Base-by-base conservation (phyloP, 1,140 invertebrate species). In the Pseudomyrmex gracilis region DNA sequence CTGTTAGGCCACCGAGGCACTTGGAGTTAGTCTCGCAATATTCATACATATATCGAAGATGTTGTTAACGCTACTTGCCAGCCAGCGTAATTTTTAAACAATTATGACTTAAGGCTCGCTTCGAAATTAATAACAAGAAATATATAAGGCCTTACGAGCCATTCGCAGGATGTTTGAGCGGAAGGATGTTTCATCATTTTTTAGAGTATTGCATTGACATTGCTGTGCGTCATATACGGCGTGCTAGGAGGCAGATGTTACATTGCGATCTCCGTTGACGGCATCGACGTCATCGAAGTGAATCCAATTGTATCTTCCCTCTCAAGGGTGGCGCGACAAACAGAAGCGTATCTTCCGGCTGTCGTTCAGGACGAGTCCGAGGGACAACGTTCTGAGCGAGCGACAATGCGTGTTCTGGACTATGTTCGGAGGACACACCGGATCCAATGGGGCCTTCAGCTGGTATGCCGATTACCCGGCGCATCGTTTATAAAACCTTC, bases 381-480 rank as follows among this genome's bases (percentile, higher is more conserved):
- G 17, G 24, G 8, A n/a, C 34, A 80, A 58, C 91, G 92, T 78
- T 90, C 90, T 76, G 95, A 94, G 47, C 93, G 89, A 83, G 93
- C 89, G 74, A 93, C 87, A 93, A 95, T 90, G 0, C 91, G 88
- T 13, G 87, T 93, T 17, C 83, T 93, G 22, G 92, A 93, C 74
- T 96, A 96, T 63, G 96, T 97, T 96, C 87, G 96, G 97, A 0
- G 96, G 96, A 1, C 96, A 97, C 83, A 97, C 96, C 0, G 96
- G 96, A 12, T 95, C 96, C 61, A 95, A 97, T 83, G 97, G 97
- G 0, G 96, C 96, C 8, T 97, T 96, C 89, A 96, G 96, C 66
- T 97, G 97, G 97, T 97, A 97, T 88, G 96, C 96, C 3, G 96
- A 97, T 90, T 97, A 96, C 88, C 96, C 96, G 7, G 95, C 96